Base-by-base conservation (phyloP, 2,797 vertebrate species). In the Pseudomugil tenellus region DNA sequence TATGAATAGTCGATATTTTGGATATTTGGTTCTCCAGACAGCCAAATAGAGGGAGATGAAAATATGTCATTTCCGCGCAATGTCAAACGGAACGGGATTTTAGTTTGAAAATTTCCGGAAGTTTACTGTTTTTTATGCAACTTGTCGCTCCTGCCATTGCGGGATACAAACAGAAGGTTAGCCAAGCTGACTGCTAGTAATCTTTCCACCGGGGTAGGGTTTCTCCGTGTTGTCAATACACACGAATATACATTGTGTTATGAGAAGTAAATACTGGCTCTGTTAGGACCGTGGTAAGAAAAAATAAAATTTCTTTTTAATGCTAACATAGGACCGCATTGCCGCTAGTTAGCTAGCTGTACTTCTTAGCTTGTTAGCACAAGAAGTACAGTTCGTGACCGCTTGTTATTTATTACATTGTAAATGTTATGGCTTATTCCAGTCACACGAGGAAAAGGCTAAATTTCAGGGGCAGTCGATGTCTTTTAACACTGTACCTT, bases 131-230 rank as follows among this genome's bases (percentile, higher is more conserved):
- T 26, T 0, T 17, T 6, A 3, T 0, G 4, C 28, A 54, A 2
- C 52, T 63, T 74, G 41, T 31, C 63, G 31, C 4, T 1, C 17
- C 51, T 55, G 60, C 32, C 37, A 5, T 37, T 48, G n/a, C 26
- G n/a, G 46, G 72, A 74, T 58, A 72, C 74, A 80, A 81, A 87
- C 76, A 66, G 64, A 78, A 87, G 88, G 81, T 80, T 90, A 89
- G 67, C 58, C 13, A 14, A 53, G 0, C 23, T 83, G 70, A 72
- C 68, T 70, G 58, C 23, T 3, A 64, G 17, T 35, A 16, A 37
- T 72, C 55, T 25, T 43, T 37, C 8, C 58, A 17, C 26, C 0
- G 29, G 8, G 4, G 28, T 6, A 34, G 51, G 2, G 23, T 17
- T 39, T 23, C 3, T 52, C 7, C 23, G 23, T n/a, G 4, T 10